Evolutionary conservation across 64 coral and sea anemone genomes (phyloP).

Genomic region (Cladopsammia gracilis): DNA sequence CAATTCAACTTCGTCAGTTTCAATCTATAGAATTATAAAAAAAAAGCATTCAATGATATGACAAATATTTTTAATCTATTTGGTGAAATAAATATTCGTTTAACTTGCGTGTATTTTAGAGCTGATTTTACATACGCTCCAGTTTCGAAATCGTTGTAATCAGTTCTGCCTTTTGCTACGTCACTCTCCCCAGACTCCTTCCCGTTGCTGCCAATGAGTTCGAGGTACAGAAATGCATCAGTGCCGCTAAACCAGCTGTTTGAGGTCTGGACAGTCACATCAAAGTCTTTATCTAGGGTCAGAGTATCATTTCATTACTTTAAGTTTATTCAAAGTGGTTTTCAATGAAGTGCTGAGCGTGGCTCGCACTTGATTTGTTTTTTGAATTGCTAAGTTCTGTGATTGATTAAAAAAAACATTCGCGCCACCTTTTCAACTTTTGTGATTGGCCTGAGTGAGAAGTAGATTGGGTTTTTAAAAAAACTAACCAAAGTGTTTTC

Average conservation of each 20-base stretch:
- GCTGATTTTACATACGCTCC: neutral
- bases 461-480: too few species aligned
- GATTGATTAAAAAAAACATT: too few species aligned
- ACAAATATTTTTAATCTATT: neutral
- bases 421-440: too few species aligned
- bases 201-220: neutral
- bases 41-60: neutral
- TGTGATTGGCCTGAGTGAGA: too few species aligned
- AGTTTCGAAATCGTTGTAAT: slow-evolving; percentile 10
- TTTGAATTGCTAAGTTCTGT: too few species aligned
- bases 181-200: slow-evolving; percentile 13
- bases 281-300: slow-evolving; percentile 9
- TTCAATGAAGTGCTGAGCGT: too few species aligned
- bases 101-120: neutral
- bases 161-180: neutral
- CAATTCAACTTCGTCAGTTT: too few species aligned
- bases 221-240: neutral
- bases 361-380: too few species aligned
- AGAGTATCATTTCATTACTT: too few species aligned
- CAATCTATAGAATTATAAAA: too few species aligned
- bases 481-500: too few species aligned
- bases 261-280: neutral
- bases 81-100: neutral
- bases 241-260: neutral
- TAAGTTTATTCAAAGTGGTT: too few species aligned